Conservation (phyloP, 2,888 invertebrate genomes). For the Ecliptopera silaceata region DNA sequence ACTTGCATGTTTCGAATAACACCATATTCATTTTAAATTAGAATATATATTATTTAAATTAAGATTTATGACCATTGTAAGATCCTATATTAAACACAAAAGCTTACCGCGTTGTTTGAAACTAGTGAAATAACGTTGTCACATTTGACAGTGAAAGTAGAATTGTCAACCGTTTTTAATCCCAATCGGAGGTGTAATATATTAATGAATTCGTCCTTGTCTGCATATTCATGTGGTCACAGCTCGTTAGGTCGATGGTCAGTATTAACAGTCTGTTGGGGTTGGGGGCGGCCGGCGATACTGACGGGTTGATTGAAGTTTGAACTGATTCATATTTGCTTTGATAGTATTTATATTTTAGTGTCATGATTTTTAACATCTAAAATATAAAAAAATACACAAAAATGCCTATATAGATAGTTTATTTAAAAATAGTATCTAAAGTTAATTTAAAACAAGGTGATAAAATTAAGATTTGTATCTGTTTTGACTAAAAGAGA, state of each 20-base stretch:
- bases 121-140: background rate
- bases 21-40: background rate
- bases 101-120: no score
- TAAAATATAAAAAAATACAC: no score
- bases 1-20: background rate
- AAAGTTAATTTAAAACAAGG: no score
- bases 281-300: conserved; percentile 20
- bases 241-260: conserved; percentile 79
- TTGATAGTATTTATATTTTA: conserved; percentile 3
- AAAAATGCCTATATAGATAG: no score
- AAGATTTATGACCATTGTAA: background rate
- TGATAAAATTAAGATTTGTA: no score
- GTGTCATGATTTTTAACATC: no score
- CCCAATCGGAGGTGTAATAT: conserved; percentile 49
- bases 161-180: conserved; percentile 13
- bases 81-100: no score
- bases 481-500: no score
- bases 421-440: no score
- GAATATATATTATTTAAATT: background rate
- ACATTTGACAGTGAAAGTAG: background rate
- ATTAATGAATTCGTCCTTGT: conserved; percentile 70
- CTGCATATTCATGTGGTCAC: conserved; percentile 78
- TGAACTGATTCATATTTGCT: conserved; percentile 24
- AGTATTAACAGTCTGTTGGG: conserved; percentile 67
- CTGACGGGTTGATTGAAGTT: conserved; percentile 25